phyloP scores from a whole-genome alignment of 2,113 vertebrate species.

The Ceuthmochares aereus region DNA sequence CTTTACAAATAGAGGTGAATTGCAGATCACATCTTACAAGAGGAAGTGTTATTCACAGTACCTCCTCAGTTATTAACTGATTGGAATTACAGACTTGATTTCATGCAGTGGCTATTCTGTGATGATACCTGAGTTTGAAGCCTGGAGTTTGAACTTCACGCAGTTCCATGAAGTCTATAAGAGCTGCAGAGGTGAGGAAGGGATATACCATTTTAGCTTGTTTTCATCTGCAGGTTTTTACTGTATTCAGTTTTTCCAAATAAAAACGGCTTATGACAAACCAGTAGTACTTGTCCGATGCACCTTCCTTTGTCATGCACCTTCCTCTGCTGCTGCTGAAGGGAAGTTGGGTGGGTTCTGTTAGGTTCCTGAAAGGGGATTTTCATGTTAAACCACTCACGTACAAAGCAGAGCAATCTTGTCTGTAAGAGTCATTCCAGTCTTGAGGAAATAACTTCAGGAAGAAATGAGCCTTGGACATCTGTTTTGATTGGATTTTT shows the following conservation, averaged over 20 bases:
- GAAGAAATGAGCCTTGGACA: slow-evolving; percentile 49
- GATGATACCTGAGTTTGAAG: not conserved
- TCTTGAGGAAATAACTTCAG: slow-evolving; percentile 44
- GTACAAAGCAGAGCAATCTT: not conserved
- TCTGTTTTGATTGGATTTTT: slow-evolving; percentile 21
- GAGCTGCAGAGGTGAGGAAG: not conserved
- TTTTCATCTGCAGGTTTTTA: not conserved
- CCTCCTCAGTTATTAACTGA: slow-evolving; percentile 18
- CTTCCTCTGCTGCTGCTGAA: not conserved
- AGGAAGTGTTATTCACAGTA: not conserved
- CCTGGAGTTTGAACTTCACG: not conserved
- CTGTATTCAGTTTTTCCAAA: not conserved
- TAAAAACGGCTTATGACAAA: not conserved
- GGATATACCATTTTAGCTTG: not conserved
- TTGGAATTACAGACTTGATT: slow-evolving; percentile 11
- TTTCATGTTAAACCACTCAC: not conserved
- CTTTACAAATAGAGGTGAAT: not conserved
- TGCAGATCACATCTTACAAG: not conserved
- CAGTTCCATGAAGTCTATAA: not conserved
- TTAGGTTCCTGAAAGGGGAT: not conserved
- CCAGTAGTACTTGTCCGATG: not conserved
- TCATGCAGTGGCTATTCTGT: not conserved
- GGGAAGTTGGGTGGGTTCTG: not conserved
- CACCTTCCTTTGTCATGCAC: not conserved
- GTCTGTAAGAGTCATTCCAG: not conserved